Evolutionary conservation across 1,140 invertebrate genomes (phyloP).

Genomic region (Dysdera silvatica): DNA sequence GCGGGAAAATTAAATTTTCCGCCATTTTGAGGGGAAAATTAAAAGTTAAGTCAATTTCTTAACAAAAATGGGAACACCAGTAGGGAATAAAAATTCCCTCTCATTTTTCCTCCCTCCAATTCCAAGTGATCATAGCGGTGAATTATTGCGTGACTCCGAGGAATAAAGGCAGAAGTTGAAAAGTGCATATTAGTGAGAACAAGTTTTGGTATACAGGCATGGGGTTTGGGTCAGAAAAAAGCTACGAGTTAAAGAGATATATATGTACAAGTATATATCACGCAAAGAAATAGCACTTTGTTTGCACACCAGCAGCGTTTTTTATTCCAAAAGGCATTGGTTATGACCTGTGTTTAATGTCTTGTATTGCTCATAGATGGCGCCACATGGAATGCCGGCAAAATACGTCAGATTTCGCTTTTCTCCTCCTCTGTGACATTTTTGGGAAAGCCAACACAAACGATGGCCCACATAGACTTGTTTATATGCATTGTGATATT

Average conservation of each 20-base stretch:
- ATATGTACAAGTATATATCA: slow-evolving; percentile 25
- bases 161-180: no score
- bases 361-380: slow-evolving; percentile 25
- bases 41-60: no score
- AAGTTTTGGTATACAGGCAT: no score
- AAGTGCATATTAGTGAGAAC: no score
- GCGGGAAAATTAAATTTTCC: no score
- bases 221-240: slow-evolving; percentile 17
- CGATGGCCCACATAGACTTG: not conserved
- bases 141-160: no score
- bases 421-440: not conserved
- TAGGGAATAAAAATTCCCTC: no score
- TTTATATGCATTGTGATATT: not conserved
- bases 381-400: slow-evolving; percentile 13
- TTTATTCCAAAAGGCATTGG: slow-evolving; percentile 9
- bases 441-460: not conserved
- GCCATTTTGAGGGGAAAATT: no score
- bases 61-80: no score
- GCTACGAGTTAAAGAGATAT: slow-evolving; percentile 18
- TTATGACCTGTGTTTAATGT: not conserved
- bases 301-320: slow-evolving; percentile 9
- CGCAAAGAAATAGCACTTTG: slow-evolving; percentile 26
- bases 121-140: no score
- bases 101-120: no score
- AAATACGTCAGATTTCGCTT: slow-evolving; percentile 7